A percentile compares a stretch with the other conserved stretches of the same genome.
phyloP scores from a whole-genome alignment of 2,113 vertebrate species.

The Axis porcinus region DNA sequence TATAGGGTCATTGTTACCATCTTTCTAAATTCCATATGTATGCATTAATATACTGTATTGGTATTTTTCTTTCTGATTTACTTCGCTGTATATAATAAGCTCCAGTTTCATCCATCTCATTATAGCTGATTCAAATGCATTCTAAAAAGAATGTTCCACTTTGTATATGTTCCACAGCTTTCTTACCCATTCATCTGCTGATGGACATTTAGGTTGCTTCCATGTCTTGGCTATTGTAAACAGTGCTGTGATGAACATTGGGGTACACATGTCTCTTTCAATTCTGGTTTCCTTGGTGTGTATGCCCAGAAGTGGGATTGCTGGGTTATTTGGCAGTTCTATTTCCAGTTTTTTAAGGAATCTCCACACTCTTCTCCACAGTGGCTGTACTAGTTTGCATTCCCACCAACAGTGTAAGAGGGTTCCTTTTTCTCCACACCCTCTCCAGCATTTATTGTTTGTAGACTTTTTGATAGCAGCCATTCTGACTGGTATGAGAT shows the following conservation, averaged over 20 bases:
- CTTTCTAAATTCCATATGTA: not conserved
- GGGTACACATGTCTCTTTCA: not conserved
- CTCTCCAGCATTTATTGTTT: not conserved
- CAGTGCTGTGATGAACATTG: not conserved
- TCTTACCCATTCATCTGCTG: not conserved
- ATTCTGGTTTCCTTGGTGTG: not conserved
- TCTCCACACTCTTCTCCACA: not conserved
- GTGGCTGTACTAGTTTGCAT: not conserved
- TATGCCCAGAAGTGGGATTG: not conserved
- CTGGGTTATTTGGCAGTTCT: not conserved
- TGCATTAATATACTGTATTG: not conserved
- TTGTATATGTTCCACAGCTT: not conserved
- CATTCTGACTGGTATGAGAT: not conserved
- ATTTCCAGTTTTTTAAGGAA: not conserved
- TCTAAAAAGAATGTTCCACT: not conserved
- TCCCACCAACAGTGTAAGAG: not conserved
- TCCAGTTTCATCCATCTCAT: not conserved
- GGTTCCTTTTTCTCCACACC: not conserved
- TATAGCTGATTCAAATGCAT: not conserved
- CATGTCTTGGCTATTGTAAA: not conserved
- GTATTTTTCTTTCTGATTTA: not conserved
- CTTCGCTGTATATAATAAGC: not conserved
- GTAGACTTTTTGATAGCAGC: not conserved
- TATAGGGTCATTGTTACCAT: not conserved
- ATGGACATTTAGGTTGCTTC: not conserved